phyloP scores from a whole-genome alignment of 2,888 invertebrate species.

The Chaitophorus viminalis region DNA sequence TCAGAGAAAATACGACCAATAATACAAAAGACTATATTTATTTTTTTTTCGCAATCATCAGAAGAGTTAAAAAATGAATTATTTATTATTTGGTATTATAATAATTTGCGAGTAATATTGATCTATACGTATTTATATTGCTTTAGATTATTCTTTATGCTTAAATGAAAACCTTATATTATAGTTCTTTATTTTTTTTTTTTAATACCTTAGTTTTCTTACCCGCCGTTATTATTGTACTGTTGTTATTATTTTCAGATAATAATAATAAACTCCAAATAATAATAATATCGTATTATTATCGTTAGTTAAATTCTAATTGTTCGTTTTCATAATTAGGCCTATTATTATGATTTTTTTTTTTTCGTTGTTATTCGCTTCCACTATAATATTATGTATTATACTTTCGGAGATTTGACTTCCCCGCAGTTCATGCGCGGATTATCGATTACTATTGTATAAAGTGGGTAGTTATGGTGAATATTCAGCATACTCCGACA shows the following conservation, averaged over 20 bases:
- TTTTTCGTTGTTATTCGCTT: background rate
- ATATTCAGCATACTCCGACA: background rate
- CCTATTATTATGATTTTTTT: too few species aligned
- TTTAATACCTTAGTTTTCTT: background rate
- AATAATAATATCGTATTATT: background rate
- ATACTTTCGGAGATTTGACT: background rate
- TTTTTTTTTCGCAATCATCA: background rate
- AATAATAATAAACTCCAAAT: background rate
- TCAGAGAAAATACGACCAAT: background rate
- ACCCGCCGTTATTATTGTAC: background rate
- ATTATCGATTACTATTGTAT: background rate
- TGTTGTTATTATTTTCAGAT: background rate
- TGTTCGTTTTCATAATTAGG: too few species aligned
- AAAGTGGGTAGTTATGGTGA: background rate
- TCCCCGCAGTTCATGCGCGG: background rate
- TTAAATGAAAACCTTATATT: background rate
- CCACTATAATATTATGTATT: background rate
- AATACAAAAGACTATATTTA: too few species aligned
- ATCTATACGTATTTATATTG: background rate
- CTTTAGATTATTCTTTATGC: background rate
- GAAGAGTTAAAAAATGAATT: background rate
- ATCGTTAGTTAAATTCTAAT: background rate
- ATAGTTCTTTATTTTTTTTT: too few species aligned
- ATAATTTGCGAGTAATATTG: background rate
- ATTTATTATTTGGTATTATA: background rate